Evolutionary conservation across 2,113 vertebrate genomes (phyloP).

Genomic region (Saguinus midas): DNA sequence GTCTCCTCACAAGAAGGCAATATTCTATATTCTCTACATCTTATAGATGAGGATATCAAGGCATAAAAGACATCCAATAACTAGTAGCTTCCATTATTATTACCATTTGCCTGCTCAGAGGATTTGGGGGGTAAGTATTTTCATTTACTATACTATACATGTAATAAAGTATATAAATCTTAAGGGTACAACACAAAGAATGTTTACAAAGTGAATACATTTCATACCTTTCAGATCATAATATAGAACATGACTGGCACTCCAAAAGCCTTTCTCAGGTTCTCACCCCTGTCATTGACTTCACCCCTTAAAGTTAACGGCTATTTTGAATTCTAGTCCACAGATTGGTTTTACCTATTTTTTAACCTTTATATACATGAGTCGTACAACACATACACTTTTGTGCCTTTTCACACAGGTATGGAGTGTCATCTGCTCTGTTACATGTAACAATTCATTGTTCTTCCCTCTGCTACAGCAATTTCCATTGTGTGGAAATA

Average conservation of each 20-base stretch:
- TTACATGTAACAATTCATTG: neutral
- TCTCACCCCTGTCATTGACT: neutral
- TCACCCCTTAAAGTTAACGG: neutral
- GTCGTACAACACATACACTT: neutral
- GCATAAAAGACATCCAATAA: neutral
- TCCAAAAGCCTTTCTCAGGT: neutral
- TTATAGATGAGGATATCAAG: constrained; percentile 4
- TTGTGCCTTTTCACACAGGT: neutral
- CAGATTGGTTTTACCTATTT: neutral
- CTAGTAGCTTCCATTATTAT: neutral
- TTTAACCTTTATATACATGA: neutral
- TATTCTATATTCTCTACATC: constrained; percentile 20
- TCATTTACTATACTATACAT: neutral
- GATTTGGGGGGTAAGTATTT: neutral
- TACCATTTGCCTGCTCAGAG: constrained; percentile 17
- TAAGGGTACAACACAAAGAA: constrained; percentile 21
- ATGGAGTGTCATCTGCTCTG: neutral
- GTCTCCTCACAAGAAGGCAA: neutral
- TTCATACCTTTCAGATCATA: neutral
- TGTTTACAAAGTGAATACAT: constrained; percentile 23
- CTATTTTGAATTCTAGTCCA: neutral
- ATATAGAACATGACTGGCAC: neutral
- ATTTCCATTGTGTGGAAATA: constrained; percentile 15
- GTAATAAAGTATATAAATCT: neutral
- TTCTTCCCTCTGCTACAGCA: neutral